A percentile compares a stretch with the other conserved stretches of the same genome.
phyloP scores from a whole-genome alignment of 2,888 invertebrate species.

The Endotricha flammealis region DNA sequence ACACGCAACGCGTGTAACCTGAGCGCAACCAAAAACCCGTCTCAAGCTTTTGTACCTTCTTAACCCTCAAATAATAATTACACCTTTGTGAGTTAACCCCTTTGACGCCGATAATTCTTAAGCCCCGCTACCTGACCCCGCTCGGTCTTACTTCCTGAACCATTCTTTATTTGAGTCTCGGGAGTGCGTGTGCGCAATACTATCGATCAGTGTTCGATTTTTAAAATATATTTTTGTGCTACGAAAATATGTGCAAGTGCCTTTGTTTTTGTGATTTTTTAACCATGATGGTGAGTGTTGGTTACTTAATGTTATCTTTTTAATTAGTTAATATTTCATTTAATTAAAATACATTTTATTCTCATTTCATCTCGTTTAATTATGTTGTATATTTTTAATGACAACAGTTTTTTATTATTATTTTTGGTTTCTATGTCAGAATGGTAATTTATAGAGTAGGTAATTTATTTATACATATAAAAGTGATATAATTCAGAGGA shows the following conservation, averaged over 20 bases:
- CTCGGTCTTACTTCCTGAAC: constrained; percentile 67
- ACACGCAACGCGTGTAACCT: constrained; percentile 53
- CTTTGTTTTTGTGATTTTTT: constrained; percentile 16
- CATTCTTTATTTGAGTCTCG: constrained; percentile 64
- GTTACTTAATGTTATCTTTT: background rate
- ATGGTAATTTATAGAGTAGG: no score
- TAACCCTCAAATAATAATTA: constrained; percentile 71
- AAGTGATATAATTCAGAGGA: no score
- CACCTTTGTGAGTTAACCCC: constrained; percentile 72
- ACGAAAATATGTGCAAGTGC: constrained; percentile 14
- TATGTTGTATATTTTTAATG: no score
- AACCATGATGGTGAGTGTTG: constrained; percentile 10
- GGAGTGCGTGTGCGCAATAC: constrained; percentile 66
- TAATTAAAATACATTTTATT: constrained; percentile 1
- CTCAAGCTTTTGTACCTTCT: constrained; percentile 47
- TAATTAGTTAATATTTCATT: constrained; percentile 11
- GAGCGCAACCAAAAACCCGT: constrained; percentile 51
- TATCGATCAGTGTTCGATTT: constrained; percentile 32
- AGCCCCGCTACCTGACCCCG: constrained; percentile 71
- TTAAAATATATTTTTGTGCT: constrained; percentile 18
- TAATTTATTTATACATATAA: no score
- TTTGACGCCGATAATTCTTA: constrained; percentile 70
- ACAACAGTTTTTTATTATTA: no score
- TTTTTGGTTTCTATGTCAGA: no score
- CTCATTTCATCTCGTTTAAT: no score